Percentiles rank a stretch among this genome's conserved stretches.
phyloP scores from a whole-genome alignment of 2,797 vertebrate species.

The Notolabrus celidotus region DNA sequence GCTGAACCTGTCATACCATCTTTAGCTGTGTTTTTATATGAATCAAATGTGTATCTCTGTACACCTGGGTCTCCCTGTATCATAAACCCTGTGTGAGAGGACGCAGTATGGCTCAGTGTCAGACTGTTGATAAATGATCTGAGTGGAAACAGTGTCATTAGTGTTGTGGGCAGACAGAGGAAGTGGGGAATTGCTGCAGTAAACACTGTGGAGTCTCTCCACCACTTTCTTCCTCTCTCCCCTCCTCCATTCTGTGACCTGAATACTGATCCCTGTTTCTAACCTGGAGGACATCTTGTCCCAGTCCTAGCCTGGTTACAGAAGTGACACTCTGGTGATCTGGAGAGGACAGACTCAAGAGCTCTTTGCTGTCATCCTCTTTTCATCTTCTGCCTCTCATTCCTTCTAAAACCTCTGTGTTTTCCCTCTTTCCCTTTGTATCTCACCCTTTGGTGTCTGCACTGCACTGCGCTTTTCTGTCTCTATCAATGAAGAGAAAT shows the following conservation, averaged over 20 bases:
- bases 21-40: conserved; percentile 12
- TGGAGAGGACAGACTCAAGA: conserved; percentile 67
- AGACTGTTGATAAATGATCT: conserved; percentile 52
- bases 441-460: conserved; percentile 62
- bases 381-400: conserved; percentile 55
- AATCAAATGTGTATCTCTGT: conserved; percentile 7
- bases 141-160: conserved; percentile 62
- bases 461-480: conserved; percentile 71
- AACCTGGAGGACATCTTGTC: conserved; percentile 77
- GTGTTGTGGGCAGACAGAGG: conserved; percentile 63
- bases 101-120: conserved; percentile 44
- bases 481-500: conserved; percentile 52
- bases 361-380: conserved; percentile 50
- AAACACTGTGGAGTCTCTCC: conserved; percentile 65
- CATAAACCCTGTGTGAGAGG: conserved; percentile 30
- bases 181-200: conserved; percentile 67
- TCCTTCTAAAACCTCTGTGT: conserved; percentile 45
- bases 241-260: conserved; percentile 71
- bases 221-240: conserved; percentile 49
- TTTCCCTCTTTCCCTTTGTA: conserved; percentile 22
- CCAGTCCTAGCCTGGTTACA: conserved; percentile 57
- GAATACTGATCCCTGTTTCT: conserved; percentile 80
- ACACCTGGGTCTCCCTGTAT: conserved; percentile 20
- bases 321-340: conserved; percentile 73
- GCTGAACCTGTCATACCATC: conserved; percentile 1